Conservation (phyloP, 2,888 invertebrate genomes). For the Thera britannica region DNA sequence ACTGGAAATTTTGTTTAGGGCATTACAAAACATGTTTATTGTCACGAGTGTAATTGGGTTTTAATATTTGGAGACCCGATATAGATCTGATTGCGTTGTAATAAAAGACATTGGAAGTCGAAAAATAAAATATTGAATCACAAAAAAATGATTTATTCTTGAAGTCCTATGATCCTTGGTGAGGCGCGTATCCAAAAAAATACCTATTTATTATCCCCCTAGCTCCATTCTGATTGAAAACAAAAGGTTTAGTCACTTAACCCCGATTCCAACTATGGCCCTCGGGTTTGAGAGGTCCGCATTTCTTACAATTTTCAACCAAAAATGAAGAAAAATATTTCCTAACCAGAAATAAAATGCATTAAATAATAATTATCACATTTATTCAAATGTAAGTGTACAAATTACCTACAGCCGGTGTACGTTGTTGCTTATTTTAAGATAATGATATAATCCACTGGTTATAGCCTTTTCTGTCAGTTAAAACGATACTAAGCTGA, state of each 20-base stretch:
- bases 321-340: not conserved
- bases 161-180: too few relatives aligned
- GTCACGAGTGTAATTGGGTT: not conserved
- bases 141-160: constrained; percentile 17
- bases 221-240: too few relatives aligned
- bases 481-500: constrained; percentile 30
- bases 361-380: constrained; percentile 50
- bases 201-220: too few relatives aligned
- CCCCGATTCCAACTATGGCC: too few relatives aligned
- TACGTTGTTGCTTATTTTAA: constrained; percentile 59
- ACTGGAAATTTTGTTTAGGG: not conserved
- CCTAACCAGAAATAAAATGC: constrained; percentile 15
- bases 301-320: too few relatives aligned
- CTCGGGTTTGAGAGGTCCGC: too few relatives aligned
- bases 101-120: constrained; percentile 72
- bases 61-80: constrained; percentile 50
- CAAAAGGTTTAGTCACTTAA: too few relatives aligned
- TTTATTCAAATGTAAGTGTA: constrained; percentile 78
- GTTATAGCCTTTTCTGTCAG: constrained; percentile 42
- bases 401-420: constrained; percentile 75
- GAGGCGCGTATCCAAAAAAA: too few relatives aligned
- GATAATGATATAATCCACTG: constrained; percentile 50
- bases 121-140: constrained; percentile 56
- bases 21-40: not conserved
- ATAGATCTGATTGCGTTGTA: constrained; percentile 72